phyloP scores from a whole-genome alignment of 2,113 vertebrate genomes.

The Lutjanus erythropterus region DNA sequence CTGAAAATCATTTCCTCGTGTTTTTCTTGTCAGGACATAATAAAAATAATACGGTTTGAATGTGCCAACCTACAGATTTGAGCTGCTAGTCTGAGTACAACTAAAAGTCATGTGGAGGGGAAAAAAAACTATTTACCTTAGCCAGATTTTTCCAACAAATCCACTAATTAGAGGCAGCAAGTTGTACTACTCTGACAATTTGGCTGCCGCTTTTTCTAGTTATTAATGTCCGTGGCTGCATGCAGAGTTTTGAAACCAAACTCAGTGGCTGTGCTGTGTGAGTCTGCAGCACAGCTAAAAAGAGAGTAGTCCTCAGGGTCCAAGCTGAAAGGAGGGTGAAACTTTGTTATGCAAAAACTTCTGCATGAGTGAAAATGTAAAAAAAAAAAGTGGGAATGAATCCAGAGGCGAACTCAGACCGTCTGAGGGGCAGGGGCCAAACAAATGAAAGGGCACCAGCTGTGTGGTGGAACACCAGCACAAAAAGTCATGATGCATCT shows the following conservation, averaged over 20 bases:
- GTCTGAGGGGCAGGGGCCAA: too few species aligned
- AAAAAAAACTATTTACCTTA: background rate
- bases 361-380: background rate
- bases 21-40: background rate
- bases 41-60: background rate
- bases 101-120: background rate
- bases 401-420: too few species aligned
- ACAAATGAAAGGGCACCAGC: too few species aligned
- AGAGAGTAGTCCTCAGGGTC: slow-evolving; percentile 8
- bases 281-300: slow-evolving; percentile 13
- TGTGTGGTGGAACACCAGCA: too few species aligned
- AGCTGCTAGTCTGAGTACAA: background rate
- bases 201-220: background rate
- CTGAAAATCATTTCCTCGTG: background rate
- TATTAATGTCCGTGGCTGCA: slow-evolving; percentile 11
- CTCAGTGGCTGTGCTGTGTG: background rate
- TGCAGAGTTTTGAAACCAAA: slow-evolving; percentile 14
- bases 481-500: too few species aligned
- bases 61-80: background rate
- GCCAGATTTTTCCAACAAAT: background rate
- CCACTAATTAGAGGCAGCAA: background rate
- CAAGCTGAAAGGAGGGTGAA: background rate
- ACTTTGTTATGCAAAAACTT: background rate
- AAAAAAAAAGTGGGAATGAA: background rate
- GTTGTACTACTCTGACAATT: background rate